These are phyloP conservation scores for Karalla daura DNA, from an alignment of 2,797 vertebrate genomes.

Conservation along the genomic window DNA sequence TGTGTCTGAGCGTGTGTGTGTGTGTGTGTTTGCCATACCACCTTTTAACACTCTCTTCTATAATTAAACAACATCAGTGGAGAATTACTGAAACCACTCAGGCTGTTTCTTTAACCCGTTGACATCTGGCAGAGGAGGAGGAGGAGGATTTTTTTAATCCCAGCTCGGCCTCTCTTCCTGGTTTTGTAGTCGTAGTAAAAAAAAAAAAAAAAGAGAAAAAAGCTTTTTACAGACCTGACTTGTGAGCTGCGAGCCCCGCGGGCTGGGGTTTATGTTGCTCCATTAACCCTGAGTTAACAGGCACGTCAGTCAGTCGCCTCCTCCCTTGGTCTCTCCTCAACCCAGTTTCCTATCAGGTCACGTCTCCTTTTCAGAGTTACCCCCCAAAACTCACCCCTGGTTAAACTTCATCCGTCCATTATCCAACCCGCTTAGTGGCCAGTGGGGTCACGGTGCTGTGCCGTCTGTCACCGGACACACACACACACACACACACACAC, in stretches of 20 bases:
- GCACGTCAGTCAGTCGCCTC: conserved; percentile 5
- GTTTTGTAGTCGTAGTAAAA: not conserved
- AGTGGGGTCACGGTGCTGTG: too few relatives aligned
- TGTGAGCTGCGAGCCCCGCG: not conserved
- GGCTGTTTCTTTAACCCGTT: conserved; percentile 1
- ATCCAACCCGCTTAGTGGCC: too few relatives aligned
- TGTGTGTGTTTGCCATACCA: conserved; percentile 19
- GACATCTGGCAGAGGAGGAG: not conserved
- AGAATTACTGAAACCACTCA: not conserved
- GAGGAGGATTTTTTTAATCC: not conserved
- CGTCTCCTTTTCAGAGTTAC: not conserved
- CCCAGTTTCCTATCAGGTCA: not conserved
- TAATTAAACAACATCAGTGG: conserved; percentile 17
- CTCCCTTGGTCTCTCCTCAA: not conserved
- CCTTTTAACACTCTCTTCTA: conserved; percentile 22
- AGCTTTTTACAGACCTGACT: conserved; percentile 3
- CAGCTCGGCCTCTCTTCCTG: not conserved
- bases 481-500: too few relatives aligned
- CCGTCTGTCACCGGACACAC: too few relatives aligned
- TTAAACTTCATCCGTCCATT: not conserved
- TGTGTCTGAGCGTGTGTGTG: conserved; percentile 36
- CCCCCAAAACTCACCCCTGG: not conserved
- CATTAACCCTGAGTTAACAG: conserved; percentile 2
- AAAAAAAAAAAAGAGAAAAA: too few relatives aligned
- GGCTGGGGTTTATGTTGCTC: not conserved